Percentiles rank a stretch among this genome's conserved stretches.
These are phyloP conservation scores for Encarsia formosa DNA, from an alignment of 2,888 invertebrate species.

Conservation along the genomic window DNA sequence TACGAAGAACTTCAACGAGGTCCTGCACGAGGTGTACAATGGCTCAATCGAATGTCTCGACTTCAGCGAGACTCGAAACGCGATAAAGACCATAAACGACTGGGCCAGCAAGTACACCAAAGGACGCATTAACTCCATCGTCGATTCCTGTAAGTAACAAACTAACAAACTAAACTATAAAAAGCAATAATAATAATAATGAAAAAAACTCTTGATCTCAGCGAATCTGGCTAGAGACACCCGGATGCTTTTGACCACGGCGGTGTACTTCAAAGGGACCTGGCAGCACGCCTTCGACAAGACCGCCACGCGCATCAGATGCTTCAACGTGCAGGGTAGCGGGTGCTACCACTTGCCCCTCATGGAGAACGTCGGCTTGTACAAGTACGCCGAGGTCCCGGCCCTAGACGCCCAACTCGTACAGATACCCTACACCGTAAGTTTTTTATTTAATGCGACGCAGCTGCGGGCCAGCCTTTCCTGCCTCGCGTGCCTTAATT, in stretches of 20 bases:
- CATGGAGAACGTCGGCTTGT: constrained; percentile 65
- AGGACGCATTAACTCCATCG: constrained; percentile 56
- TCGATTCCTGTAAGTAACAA: constrained; percentile 54
- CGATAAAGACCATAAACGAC: constrained; percentile 56
- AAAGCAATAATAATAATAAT: no score
- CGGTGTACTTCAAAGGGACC: constrained; percentile 73
- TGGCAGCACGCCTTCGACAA: constrained; percentile 68
- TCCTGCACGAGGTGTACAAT: constrained; percentile 53
- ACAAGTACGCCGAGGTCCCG: constrained; percentile 60
- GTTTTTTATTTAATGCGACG: no score
- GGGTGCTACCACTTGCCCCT: constrained; percentile 62
- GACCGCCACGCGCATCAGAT: constrained; percentile 53
- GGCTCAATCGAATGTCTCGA: constrained; percentile 54
- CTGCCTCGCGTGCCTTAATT: no score
- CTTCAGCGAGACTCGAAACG: constrained; percentile 51
- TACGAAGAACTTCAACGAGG: constrained; percentile 51
- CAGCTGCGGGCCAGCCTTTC: no score
- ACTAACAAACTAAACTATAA: no score
- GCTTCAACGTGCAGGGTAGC: constrained; percentile 62
- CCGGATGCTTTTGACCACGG: constrained; percentile 69
- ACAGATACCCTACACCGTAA: constrained; percentile 72
- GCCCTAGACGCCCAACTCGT: constrained; percentile 66
- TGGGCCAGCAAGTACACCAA: constrained; percentile 60
- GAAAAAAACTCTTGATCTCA: no score
- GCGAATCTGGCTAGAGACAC: constrained; percentile 55